Percentiles rank a stretch among this genome's conserved stretches.
Conservation (phyloP, 2,888 invertebrate genomes). For the Augiades crinisus region DNA sequence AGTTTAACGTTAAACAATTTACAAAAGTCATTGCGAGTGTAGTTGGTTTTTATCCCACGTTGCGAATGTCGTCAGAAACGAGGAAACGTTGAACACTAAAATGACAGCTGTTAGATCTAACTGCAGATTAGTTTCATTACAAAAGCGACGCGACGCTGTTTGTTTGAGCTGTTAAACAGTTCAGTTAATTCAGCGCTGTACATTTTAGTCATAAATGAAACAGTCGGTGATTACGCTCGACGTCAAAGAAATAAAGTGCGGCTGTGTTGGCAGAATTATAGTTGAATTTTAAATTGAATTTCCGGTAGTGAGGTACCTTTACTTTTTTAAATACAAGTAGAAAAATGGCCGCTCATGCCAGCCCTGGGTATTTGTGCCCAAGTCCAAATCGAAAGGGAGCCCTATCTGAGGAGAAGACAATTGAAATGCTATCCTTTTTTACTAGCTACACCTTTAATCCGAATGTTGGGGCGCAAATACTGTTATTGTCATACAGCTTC, state of each 20-base stretch:
- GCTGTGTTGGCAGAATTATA: background rate
- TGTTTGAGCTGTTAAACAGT: background rate
- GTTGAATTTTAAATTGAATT: background rate
- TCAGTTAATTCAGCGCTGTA: conserved; percentile 1
- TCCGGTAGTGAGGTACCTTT: too few relatives aligned
- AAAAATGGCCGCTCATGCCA: too few relatives aligned
- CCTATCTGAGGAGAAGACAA: too few relatives aligned
- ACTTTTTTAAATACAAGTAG: too few relatives aligned
- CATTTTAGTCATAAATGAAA: conserved; percentile 7
- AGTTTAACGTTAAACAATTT: background rate
- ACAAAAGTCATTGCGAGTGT: background rate
- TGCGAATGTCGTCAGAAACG: conserved; percentile 23
- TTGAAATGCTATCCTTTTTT: too few relatives aligned
- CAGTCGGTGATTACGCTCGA: background rate
- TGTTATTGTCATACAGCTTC: too few relatives aligned
- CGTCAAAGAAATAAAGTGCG: background rate
- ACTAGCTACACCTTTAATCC: too few relatives aligned
- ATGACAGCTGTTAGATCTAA: conserved; percentile 9
- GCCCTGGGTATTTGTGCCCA: too few relatives aligned
- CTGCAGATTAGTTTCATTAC: conserved; percentile 9
- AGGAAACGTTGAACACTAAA: conserved; percentile 20
- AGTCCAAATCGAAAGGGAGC: too few relatives aligned
- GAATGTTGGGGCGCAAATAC: too few relatives aligned
- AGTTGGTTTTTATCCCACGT: conserved; percentile 3
- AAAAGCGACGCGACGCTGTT: conserved; percentile 4